Conservation (phyloP, 1,140 invertebrate genomes). For the Dryas iulia region DNA sequence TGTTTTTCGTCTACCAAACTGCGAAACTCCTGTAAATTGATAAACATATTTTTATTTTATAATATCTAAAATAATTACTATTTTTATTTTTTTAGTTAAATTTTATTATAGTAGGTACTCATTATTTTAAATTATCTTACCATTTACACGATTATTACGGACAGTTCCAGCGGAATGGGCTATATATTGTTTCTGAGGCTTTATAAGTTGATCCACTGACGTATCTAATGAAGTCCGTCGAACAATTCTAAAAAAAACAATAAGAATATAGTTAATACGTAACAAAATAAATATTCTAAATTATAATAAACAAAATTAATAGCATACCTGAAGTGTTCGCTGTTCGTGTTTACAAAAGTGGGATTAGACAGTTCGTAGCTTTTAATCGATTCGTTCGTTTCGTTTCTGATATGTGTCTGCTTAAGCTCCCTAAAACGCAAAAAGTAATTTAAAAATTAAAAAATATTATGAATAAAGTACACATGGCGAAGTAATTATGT, state of each 20-base stretch:
- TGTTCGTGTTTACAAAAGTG: conserved; percentile 35
- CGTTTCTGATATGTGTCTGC: conserved; percentile 62
- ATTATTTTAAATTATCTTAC: too few relatives aligned
- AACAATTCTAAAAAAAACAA: conserved; percentile 36
- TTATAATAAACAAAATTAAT: conserved; percentile 17
- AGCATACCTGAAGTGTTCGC: conserved; percentile 39
- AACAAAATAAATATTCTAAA: neutral
- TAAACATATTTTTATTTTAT: too few relatives aligned
- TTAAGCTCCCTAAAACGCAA: conserved; percentile 62
- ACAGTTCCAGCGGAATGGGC: conserved; percentile 68
- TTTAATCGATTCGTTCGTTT: conserved; percentile 37
- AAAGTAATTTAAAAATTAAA: neutral
- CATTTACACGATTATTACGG: conserved; percentile 52
- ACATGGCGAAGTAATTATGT: neutral
- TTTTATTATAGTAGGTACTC: too few relatives aligned
- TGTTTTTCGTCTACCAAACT: conserved; percentile 49
- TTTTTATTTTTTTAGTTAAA: too few relatives aligned
- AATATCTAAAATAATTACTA: too few relatives aligned
- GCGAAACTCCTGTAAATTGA: conserved; percentile 40
- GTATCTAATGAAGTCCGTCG: conserved; percentile 64
- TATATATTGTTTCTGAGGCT: conserved; percentile 47
- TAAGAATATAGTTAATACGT: neutral
- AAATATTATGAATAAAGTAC: neutral
- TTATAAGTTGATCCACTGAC: conserved; percentile 52
- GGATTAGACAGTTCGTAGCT: conserved; percentile 37